Base-by-base conservation (phyloP, 2,113 vertebrate species). In the Microcebus murinus region DNA sequence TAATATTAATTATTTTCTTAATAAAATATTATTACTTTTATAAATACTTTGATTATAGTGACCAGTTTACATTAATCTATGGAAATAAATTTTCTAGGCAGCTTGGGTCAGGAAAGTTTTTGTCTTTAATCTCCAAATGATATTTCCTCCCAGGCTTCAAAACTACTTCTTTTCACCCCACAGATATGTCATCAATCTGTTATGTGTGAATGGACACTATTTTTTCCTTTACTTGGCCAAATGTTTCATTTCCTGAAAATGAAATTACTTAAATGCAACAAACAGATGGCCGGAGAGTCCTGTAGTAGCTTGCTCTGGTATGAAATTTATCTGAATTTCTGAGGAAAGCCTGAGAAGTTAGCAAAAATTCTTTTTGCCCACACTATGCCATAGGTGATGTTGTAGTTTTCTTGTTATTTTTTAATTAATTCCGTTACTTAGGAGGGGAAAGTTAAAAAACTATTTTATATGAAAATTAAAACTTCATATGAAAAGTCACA, bases 191-290 rank as follows among this genome's bases (percentile, higher is more conserved):
- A 93, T 97, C 97, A 96, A 87, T 97, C 97, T 97, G 94, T 92
- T 96, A 91, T 93, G 96, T 97, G 97, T 97, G 95, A 97, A 96
- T 95, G 93, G 92, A 85, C 82, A 96, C 73, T 96, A n/a, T 83
- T 97, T 93, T 97, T 98, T 96, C 94, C 93, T 91, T 76, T 94
- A 84, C 65, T 97, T 95, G 96, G 96, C 93, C 95, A 97, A 97
- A 97, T 97, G 93, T 97, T 97, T 96, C 97, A 95, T 97, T 97
- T 98, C 97, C 97, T 97, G 96, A 96, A 97, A 98, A 94, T 94
- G 91, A 87, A 84, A 77, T 97, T 96, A 87, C 90, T 97, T 97
- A 95, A 97, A 96, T 96, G 77, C 74, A 96, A 73, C 94, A 96
- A 97, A 94, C 97, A 98, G 97, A 98, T 98, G 97, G 97, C 63